Evolutionary conservation across 2,113 vertebrate species (phyloP), one percentile per base, ranked within the genome.

Genomic region (Oncorhynchus mykiss): DNA sequence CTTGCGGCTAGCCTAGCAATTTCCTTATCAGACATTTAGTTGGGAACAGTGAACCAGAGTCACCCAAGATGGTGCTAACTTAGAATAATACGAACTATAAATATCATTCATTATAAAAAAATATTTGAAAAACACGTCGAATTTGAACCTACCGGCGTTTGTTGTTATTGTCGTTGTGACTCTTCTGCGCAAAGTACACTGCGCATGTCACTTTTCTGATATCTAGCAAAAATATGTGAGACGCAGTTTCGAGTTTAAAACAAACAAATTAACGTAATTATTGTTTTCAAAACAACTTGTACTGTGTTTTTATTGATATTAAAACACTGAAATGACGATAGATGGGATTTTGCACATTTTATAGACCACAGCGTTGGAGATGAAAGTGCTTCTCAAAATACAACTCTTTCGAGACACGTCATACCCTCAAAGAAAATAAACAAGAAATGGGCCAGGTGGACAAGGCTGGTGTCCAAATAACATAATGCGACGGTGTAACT

Each of bases 371-470:
- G 59, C 24, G n/a, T 62, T 62, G 7, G n/a, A 62, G 59, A 64
- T 84, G 91, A 94, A 94, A 90, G 80, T 89, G 87, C 78, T 0
- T 3, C 2, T 3, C 6, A 20, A 68, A 80, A 88, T 22, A 5
- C 0, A 4, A 29, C 27, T 65, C 64, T 71, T 70, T 14, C 59
- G 4, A 78, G 86, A 90, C 87, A 93, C 88, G 89, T 91, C 84
- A 88, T 88, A 64, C 71, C 68, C 71, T 49, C 29, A 70, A 65
- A 22, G 31, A 39, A 90, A 80, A 90, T 92, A 94, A 94, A 94
- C 92, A 92, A 76, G 85, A 77, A 78, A 84, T 87, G 76, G 45
- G 81, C 77, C 70, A 18, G 76, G 16, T 39, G 45, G 34, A 9
- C 45, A 24, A 70, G 67, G 39, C 70, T 59, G 75, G 65, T 84